These are phyloP conservation scores for Bostrychus sinensis DNA, from an alignment of 2,113 vertebrate genomes.

Conservation along the genomic window DNA sequence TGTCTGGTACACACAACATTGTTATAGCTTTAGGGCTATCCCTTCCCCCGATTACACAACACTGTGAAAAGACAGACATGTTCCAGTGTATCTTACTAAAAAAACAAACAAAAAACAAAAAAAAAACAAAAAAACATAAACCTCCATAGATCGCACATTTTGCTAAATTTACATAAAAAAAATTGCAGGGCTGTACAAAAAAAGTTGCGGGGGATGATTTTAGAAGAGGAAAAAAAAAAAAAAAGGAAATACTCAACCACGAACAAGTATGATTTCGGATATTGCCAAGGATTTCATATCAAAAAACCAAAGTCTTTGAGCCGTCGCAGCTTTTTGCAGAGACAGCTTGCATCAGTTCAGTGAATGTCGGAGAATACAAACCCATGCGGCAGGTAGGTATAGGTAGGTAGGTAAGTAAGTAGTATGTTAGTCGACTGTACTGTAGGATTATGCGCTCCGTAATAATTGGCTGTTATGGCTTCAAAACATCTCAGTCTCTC, in stretches of 20 bases:
- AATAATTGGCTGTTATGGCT: conserved; percentile 70
- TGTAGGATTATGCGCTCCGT: conserved; percentile 58
- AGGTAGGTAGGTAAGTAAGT: conserved; percentile 14
- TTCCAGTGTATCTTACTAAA: conserved; percentile 86
- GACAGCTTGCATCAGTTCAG: conserved; percentile 73
- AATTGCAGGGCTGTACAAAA: conserved; percentile 78
- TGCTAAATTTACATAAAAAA: conserved; percentile 78
- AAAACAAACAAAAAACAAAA: conserved; percentile 55
- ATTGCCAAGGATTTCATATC: conserved; percentile 78
- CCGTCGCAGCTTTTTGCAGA: conserved; percentile 65
- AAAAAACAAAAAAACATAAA: conserved; percentile 65
- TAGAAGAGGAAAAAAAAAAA: conserved; percentile 54
- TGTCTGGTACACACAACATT: conserved; percentile 50
- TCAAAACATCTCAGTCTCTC: conserved; percentile 61
- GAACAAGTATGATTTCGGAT: conserved; percentile 73
- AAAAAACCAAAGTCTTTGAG: conserved; percentile 74
- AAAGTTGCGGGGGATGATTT: conserved; percentile 57
- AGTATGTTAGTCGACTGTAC: conserved; percentile 59
- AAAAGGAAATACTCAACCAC: conserved; percentile 61
- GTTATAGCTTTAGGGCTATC: conserved; percentile 41
- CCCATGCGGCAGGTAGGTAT: conserved; percentile 66
- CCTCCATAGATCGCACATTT: conserved; percentile 76
- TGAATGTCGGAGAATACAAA: conserved; percentile 74
- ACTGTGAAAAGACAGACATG: conserved; percentile 66
- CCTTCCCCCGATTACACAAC: conserved; percentile 55